Evolutionary conservation across 2,113 vertebrate species (phyloP).

Genomic region (Calidris pygmaea): DNA sequence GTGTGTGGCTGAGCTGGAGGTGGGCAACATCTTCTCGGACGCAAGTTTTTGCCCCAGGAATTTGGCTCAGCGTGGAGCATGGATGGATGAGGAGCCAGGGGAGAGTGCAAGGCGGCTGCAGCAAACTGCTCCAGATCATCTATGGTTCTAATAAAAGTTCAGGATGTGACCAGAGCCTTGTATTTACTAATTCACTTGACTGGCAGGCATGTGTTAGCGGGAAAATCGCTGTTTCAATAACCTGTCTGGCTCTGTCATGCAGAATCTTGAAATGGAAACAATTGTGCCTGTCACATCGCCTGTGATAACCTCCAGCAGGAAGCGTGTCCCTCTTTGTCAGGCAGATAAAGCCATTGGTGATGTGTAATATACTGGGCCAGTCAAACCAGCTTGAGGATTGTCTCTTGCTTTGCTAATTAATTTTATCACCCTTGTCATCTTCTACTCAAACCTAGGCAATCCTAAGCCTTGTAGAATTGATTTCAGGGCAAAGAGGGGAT

Average conservation of each 20-base stretch:
- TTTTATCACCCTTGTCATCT: slow-evolving; percentile 63
- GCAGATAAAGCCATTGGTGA: slow-evolving; percentile 33
- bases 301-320: slow-evolving; percentile 25
- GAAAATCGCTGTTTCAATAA: slow-evolving; percentile 8
- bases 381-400: background rate
- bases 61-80: background rate
- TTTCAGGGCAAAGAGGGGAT: slow-evolving; percentile 32
- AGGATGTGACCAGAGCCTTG: background rate
- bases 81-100: background rate
- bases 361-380: background rate
- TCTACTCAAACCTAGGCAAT: slow-evolving; percentile 4
- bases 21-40: background rate
- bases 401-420: slow-evolving; percentile 61
- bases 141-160: background rate
- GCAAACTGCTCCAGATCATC: background rate
- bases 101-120: background rate
- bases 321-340: background rate
- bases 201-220: slow-evolving; percentile 27
- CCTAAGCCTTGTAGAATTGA: slow-evolving; percentile 29
- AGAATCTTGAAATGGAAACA: slow-evolving; percentile 20
- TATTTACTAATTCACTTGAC: background rate
- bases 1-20: background rate
- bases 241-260: background rate
- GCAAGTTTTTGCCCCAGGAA: background rate
- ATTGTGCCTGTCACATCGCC: slow-evolving; percentile 36